Evolutionary conservation across 1,140 invertebrate species (phyloP).

Genomic region (Lamellibrachia luymesi): DNA sequence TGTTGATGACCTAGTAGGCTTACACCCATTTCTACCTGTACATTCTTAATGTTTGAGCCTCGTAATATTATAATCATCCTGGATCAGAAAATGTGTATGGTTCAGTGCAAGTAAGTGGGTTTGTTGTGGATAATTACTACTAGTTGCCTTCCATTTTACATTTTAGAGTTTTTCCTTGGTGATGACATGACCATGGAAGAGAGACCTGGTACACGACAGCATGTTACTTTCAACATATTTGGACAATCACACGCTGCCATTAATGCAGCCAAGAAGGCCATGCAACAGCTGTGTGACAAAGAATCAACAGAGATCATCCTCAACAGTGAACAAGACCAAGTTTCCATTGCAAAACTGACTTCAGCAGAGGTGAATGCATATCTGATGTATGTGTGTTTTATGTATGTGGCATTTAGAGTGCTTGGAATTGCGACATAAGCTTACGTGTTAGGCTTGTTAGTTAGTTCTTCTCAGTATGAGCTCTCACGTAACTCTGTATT

Average conservation of each 20-base stretch:
- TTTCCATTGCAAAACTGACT: neutral
- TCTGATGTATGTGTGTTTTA: neutral
- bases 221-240: constrained; percentile 25
- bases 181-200: neutral
- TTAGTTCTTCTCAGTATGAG: neutral
- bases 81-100: neutral
- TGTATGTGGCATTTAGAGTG: neutral
- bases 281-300: neutral
- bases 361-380: neutral
- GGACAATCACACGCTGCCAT: neutral
- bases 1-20: too few relatives aligned
- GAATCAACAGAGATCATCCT: neutral
- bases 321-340: neutral
- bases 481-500: too few relatives aligned
- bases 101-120: neutral
- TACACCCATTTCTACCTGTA: too few relatives aligned
- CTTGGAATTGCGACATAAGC: neutral
- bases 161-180: neutral
- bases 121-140: neutral
- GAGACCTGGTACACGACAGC: neutral
- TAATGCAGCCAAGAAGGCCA: neutral
- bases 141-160: neutral
- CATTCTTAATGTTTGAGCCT: too few relatives aligned
- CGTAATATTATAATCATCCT: too few relatives aligned
- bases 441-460: too few relatives aligned